Percentiles rank a stretch among this genome's conserved stretches.
Conservation (phyloP, 2,888 invertebrate species). For the Leptopilina syphax region DNA sequence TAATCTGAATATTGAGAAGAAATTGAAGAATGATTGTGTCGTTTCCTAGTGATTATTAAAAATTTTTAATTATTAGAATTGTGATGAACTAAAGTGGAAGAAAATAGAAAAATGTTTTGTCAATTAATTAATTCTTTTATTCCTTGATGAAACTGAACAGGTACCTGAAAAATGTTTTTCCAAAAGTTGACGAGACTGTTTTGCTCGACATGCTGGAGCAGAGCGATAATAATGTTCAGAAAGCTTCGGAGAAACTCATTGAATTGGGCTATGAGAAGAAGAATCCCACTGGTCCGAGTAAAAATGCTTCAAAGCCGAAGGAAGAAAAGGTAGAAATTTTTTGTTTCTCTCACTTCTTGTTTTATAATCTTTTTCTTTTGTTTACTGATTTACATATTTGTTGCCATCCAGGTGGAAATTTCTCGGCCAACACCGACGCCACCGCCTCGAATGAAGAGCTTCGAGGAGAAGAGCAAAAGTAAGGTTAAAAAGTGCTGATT, state of each 20-base stretch:
- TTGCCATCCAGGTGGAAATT: slow-evolving; percentile 45
- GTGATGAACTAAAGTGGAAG: neutral
- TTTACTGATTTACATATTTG: neutral
- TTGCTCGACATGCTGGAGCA: slow-evolving; percentile 90
- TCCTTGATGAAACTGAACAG: slow-evolving; percentile 76
- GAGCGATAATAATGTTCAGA: slow-evolving; percentile 94
- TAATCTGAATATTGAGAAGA: neutral
- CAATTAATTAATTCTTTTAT: neutral
- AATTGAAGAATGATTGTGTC: neutral
- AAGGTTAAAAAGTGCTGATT: slow-evolving; percentile 66
- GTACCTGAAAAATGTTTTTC: slow-evolving; percentile 94
- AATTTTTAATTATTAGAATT: neutral
- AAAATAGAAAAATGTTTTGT: neutral
- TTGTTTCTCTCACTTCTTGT: too few relatives aligned
- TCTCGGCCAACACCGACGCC: slow-evolving; percentile 74
- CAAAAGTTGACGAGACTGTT: slow-evolving; percentile 92
- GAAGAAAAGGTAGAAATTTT: slow-evolving; percentile 64
- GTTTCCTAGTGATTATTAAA: too few relatives aligned
- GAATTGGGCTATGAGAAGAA: slow-evolving; percentile 90
- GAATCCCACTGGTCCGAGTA: slow-evolving; percentile 81
- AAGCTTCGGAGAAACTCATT: slow-evolving; percentile 88
- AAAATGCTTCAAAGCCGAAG: slow-evolving; percentile 77
- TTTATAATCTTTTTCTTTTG: too few relatives aligned
- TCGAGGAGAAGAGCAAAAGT: slow-evolving; percentile 85
- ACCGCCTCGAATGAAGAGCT: slow-evolving; percentile 83